phyloP scores from a whole-genome alignment of 2,113 vertebrate genomes.

The Thryonomys swinderianus region DNA sequence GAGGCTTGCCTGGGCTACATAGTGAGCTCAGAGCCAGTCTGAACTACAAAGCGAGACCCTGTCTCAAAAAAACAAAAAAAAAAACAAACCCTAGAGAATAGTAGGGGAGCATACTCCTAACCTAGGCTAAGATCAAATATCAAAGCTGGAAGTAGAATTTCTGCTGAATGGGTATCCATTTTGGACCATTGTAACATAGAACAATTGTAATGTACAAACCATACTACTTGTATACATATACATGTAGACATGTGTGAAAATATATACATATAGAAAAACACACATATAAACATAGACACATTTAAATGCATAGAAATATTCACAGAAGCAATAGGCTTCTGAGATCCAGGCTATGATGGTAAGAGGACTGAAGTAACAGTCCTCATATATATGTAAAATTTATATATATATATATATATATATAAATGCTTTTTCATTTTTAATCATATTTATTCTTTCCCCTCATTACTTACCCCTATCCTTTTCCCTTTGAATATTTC shows the following conservation, averaged over 20 bases:
- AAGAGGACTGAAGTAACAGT: neutral
- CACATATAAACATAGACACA: neutral
- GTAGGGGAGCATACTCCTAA: neutral
- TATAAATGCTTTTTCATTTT: too few species aligned
- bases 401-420: too few species aligned
- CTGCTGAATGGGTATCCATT: neutral
- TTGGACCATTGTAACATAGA: neutral
- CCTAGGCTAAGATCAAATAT: neutral
- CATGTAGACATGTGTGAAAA: neutral
- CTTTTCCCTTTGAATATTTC: too few species aligned
- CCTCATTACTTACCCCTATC: too few species aligned
- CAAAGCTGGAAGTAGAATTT: neutral
- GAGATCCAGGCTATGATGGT: neutral
- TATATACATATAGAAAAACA: neutral
- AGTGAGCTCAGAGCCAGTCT: too few species aligned
- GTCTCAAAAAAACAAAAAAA: too few species aligned
- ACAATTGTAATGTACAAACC: neutral
- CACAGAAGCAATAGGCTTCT: neutral
- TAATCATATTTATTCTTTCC: too few species aligned
- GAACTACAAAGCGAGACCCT: too few species aligned
- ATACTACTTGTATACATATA: neutral
- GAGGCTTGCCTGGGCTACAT: too few species aligned
- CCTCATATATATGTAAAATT: too few species aligned
- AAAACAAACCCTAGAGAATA: too few species aligned
- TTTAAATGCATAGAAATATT: neutral